phyloP scores from a whole-genome alignment of 2,113 vertebrate genomes.

The Coryphaenoides rupestris region DNA sequence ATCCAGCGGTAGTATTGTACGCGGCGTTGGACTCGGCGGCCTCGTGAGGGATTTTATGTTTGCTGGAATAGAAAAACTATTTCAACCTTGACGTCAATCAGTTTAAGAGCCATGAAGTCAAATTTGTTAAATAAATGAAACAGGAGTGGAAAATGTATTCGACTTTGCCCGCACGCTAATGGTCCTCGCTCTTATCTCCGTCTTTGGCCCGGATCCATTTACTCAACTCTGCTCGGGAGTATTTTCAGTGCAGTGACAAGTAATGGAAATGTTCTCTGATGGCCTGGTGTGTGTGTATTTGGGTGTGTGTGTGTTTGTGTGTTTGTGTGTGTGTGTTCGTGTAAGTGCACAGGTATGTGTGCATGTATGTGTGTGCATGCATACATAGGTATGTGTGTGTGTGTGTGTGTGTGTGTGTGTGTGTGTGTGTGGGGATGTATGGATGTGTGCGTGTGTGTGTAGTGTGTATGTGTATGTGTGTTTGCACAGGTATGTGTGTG shows the following conservation, averaged over 20 bases:
- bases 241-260: constrained; percentile 5
- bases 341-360: background rate
- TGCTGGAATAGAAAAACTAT: constrained; percentile 22
- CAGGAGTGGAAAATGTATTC: constrained; percentile 17
- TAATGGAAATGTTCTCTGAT: constrained; percentile 1
- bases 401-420: constrained; percentile 1
- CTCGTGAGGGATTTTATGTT: constrained; percentile 2
- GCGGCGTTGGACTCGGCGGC: too few relatives aligned
- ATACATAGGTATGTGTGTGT: too few relatives aligned
- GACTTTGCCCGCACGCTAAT: constrained; percentile 12
- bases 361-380: background rate
- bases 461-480: too few relatives aligned
- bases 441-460: too few relatives aligned
- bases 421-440: constrained; percentile 15
- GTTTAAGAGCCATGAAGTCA: constrained; percentile 8
- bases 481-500: too few relatives aligned
- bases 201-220: constrained; percentile 25
- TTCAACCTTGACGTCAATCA: constrained; percentile 20
- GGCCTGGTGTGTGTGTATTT: background rate
- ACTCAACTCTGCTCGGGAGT: background rate
- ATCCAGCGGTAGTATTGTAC: too few relatives aligned
- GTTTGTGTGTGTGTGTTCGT: constrained; percentile 8
- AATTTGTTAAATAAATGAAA: constrained; percentile 26
- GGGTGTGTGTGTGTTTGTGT: constrained; percentile 11
- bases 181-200: background rate